These are phyloP conservation scores for Coccyzus lansbergi DNA, from an alignment of 2,797 vertebrate species.

Conservation along the genomic window DNA sequence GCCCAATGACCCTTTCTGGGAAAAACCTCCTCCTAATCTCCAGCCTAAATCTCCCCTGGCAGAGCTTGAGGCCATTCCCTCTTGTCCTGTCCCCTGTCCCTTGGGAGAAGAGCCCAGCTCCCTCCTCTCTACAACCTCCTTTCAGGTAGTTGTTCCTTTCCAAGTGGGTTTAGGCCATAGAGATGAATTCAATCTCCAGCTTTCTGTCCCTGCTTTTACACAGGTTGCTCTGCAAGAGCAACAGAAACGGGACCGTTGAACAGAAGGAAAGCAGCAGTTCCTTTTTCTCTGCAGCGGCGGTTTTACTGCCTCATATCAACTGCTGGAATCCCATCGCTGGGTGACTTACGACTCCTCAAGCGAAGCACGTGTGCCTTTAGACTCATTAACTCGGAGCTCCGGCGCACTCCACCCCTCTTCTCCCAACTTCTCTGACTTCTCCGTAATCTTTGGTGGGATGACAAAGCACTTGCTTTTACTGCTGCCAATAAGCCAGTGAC, in stretches of 20 bases:
- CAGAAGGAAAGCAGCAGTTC: not conserved
- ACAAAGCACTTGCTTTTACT: slow-evolving; percentile 37
- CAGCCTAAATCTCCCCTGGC: too few relatives aligned
- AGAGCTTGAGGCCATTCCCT: too few relatives aligned
- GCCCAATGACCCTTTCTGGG: too few relatives aligned
- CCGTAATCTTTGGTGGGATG: slow-evolving; percentile 24
- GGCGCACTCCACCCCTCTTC: not conserved
- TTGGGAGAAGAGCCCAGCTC: too few relatives aligned
- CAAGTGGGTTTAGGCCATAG: not conserved
- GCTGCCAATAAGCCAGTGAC: not conserved
- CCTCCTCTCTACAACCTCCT: too few relatives aligned
- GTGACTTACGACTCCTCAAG: not conserved
- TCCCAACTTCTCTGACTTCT: not conserved
- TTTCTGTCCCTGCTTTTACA: slow-evolving; percentile 18
- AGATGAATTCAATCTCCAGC: not conserved
- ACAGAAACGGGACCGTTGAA: not conserved
- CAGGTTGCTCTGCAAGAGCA: slow-evolving; percentile 11
- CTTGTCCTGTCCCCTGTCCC: too few relatives aligned
- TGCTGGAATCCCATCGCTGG: not conserved
- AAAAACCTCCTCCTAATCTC: too few relatives aligned
- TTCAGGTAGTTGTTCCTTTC: too few relatives aligned
- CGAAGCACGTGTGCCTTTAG: not conserved
- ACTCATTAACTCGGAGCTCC: not conserved
- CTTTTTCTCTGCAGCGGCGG: not conserved
- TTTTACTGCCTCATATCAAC: not conserved